Conservation (phyloP, 2,888 invertebrate genomes). For the Lysandra bellargus region DNA sequence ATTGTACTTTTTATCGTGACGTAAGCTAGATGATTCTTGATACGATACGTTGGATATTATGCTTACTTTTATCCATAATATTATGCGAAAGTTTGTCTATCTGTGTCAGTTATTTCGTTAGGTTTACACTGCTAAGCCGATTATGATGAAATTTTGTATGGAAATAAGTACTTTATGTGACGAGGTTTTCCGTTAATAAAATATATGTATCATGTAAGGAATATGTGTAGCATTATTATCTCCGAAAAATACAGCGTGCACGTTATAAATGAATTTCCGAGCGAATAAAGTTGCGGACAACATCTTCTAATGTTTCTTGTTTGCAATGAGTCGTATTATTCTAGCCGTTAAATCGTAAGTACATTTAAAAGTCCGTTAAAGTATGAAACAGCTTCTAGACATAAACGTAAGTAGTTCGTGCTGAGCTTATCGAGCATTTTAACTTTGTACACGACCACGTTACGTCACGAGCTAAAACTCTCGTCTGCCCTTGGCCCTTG, state of each 20-base stretch:
- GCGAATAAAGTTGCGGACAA: too few species aligned
- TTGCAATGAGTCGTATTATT: neutral
- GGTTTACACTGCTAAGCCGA: neutral
- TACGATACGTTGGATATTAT: too few species aligned
- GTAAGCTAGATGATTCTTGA: neutral
- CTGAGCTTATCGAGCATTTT: slow-evolving; percentile 23
- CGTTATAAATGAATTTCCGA: too few species aligned
- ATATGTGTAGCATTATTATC: too few species aligned
- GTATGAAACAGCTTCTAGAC: slow-evolving; percentile 20
- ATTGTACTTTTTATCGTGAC: neutral
- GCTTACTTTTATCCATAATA: neutral
- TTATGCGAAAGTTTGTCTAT: neutral
- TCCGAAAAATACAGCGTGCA: too few species aligned
- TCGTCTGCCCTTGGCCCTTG: slow-evolving; percentile 26
- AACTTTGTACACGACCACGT: slow-evolving; percentile 25
- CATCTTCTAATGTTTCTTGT: neutral
- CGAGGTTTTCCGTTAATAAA: too few species aligned
- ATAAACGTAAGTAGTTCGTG: slow-evolving; percentile 23
- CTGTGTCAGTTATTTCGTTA: neutral
- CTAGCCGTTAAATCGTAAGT: neutral
- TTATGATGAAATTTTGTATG: too few species aligned
- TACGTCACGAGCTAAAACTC: slow-evolving; percentile 26
- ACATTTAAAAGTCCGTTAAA: neutral
- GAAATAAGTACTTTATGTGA: too few species aligned
- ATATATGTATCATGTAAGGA: too few species aligned